phyloP scores from a whole-genome alignment of 2,113 vertebrate species.

The Cebidichthys violaceus region DNA sequence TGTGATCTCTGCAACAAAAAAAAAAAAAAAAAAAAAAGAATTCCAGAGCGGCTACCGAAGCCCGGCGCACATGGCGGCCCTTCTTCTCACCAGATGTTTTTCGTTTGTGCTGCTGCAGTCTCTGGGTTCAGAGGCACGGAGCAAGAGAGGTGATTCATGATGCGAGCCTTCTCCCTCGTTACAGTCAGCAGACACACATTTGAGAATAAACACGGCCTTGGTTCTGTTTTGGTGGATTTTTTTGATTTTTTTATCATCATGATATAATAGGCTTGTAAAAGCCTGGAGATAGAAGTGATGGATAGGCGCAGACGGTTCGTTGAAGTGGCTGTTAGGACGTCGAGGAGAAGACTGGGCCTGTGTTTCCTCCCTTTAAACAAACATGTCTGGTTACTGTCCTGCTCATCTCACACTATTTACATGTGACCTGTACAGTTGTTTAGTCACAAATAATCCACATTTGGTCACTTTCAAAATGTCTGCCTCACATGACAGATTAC shows the following conservation, averaged over 20 bases:
- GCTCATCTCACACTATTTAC: conserved; percentile 16
- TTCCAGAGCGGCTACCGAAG: conserved; percentile 77
- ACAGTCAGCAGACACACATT: conserved; percentile 65
- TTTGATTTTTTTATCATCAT: conserved; percentile 6
- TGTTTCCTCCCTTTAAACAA: conserved; percentile 20
- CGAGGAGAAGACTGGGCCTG: conserved; percentile 1
- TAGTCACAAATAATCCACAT: background rate
- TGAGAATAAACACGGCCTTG: conserved; percentile 63
- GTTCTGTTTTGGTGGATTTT: conserved; percentile 50
- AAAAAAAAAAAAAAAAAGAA: conserved; percentile 49
- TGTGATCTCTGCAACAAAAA: conserved; percentile 68
- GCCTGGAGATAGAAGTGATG: conserved; percentile 36
- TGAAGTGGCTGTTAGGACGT: background rate
- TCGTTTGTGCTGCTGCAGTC: conserved; percentile 79
- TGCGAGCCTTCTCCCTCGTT: conserved; percentile 73
- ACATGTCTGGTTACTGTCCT: conserved; percentile 17
- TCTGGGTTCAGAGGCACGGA: conserved; percentile 67
- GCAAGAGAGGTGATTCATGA: conserved; percentile 83
- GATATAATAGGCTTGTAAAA: conserved; percentile 39
- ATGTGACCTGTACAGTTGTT: conserved; percentile 9
- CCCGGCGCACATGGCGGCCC: conserved; percentile 75
- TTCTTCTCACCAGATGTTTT: conserved; percentile 82
- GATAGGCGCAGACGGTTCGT: conserved; percentile 3
- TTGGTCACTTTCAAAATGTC: background rate
- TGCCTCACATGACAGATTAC: conserved; percentile 19